These are phyloP conservation scores for Macroteleia sp. DNA, from an alignment of 2,888 invertebrate genomes.

Conservation along the genomic window DNA sequence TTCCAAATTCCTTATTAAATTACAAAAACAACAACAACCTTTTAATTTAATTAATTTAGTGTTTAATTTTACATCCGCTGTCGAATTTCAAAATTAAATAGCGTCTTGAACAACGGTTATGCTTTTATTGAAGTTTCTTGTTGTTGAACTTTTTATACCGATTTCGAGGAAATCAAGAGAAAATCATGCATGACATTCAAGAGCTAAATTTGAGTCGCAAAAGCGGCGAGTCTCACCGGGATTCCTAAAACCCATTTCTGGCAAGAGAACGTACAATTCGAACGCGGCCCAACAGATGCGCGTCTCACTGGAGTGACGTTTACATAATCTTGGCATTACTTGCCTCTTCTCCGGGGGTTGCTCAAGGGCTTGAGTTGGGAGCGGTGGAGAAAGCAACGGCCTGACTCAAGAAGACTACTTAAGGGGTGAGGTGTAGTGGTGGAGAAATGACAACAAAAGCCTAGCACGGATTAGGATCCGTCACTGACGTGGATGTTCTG, in stretches of 20 bases:
- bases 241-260: slow-evolving; percentile 63
- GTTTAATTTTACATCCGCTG: too few relatives aligned
- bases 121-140: slow-evolving; percentile 13
- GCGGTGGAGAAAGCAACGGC: slow-evolving; percentile 63
- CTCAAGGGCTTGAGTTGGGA: slow-evolving; percentile 64
- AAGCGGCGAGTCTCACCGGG: slow-evolving; percentile 62
- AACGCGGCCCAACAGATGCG: slow-evolving; percentile 72
- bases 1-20: too few relatives aligned
- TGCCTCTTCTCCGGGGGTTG: slow-evolving; percentile 70
- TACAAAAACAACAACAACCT: too few relatives aligned
- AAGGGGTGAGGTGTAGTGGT: slow-evolving; percentile 55
- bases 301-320: slow-evolving; percentile 75
- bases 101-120: background rate
- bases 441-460: slow-evolving; percentile 74
- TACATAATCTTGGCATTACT: slow-evolving; percentile 80
- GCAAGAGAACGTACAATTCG: slow-evolving; percentile 70
- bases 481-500: slow-evolving; percentile 36
- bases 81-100: background rate
- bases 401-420: slow-evolving; percentile 63
- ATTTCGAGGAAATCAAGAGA: slow-evolving; percentile 20
- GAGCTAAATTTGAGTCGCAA: slow-evolving; percentile 61
- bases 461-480: slow-evolving; percentile 73
- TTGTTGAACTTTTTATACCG: slow-evolving; percentile 31
- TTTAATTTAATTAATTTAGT: too few relatives aligned
- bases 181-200: slow-evolving; percentile 55